phyloP scores from a whole-genome alignment of 2,888 invertebrate species.

The Myopa testacea region DNA sequence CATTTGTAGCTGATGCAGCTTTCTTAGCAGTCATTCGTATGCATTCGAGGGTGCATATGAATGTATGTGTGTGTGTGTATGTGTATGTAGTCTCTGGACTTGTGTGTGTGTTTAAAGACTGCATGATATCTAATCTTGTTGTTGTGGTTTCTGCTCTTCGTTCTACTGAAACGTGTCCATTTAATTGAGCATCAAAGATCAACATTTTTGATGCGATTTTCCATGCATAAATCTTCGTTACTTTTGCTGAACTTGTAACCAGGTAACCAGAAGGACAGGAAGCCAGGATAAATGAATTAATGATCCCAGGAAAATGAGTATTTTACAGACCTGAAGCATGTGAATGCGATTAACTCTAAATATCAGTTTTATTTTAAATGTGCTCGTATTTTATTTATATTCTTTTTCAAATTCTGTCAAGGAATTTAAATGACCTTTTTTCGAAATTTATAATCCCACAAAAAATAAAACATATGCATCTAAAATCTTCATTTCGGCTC shows the following conservation, averaged over 20 bases:
- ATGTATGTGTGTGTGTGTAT: background rate
- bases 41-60: background rate
- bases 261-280: too few species aligned
- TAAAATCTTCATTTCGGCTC: too few species aligned
- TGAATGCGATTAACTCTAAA: too few species aligned
- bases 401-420: too few species aligned
- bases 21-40: background rate
- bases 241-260: background rate
- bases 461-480: too few species aligned
- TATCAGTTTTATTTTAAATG: too few species aligned
- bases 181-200: background rate
- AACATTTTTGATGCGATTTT: background rate
- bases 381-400: too few species aligned
- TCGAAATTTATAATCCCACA: too few species aligned
- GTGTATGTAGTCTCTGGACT: background rate
- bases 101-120: background rate
- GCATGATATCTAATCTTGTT: background rate
- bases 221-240: background rate
- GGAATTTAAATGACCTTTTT: too few species aligned
- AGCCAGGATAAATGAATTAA: too few species aligned
- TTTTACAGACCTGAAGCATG: too few species aligned
- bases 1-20: background rate
- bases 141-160: background rate
- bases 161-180: background rate
- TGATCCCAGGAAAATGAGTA: too few species aligned